A percentile compares a stretch with the other conserved stretches of the same genome.
phyloP scores from a whole-genome alignment of 2,888 invertebrate species.

The Gonocerus acuteangulatus region DNA sequence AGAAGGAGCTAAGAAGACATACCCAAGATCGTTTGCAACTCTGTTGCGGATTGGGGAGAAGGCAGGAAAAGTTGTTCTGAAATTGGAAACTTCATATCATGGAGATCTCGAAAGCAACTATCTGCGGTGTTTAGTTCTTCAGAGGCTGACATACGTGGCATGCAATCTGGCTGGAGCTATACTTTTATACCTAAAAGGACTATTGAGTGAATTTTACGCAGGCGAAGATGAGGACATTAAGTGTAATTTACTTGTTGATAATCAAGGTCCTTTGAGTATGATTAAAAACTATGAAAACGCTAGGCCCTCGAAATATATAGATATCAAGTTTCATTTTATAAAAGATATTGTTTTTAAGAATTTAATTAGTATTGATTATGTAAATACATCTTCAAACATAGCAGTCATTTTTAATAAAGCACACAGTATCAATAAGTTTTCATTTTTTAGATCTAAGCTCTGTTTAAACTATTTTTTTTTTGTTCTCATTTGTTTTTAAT shows the following conservation, averaged over 20 bases:
- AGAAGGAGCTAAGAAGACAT: not conserved
- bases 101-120: not conserved
- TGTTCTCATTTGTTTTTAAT: not conserved
- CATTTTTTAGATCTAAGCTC: not conserved
- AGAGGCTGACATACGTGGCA: too few species aligned
- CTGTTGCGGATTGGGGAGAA: not conserved
- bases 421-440: not conserved
- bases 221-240: not conserved
- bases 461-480: not conserved
- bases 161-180: not conserved
- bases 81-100: not conserved
- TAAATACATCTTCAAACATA: not conserved
- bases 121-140: not conserved
- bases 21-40: not conserved
- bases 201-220: not conserved
- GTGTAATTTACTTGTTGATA: not conserved
- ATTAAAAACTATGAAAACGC: not conserved
- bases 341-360: too few species aligned
- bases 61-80: not conserved
- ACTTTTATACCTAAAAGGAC: not conserved
- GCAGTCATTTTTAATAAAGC: not conserved
- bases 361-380: too few species aligned
- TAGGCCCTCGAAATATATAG: too few species aligned
- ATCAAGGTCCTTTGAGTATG: not conserved
- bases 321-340: too few species aligned